Evolutionary conservation across 1,140 invertebrate species (phyloP).

Genomic region (Drosophila albomicans): DNA sequence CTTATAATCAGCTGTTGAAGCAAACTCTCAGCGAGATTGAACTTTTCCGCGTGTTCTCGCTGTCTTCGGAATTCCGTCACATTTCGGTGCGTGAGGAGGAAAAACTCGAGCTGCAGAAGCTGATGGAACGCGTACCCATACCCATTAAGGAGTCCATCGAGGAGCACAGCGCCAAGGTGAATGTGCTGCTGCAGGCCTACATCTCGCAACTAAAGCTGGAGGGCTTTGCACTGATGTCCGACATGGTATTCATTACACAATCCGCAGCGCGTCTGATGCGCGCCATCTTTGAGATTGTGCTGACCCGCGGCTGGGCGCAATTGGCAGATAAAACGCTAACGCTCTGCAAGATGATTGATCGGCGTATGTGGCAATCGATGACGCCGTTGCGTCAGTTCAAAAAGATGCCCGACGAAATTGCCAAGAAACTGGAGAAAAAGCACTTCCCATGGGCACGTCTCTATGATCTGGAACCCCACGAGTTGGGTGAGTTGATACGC

Average conservation of each 20-base stretch:
- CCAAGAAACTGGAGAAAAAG: slow-evolving; percentile 99
- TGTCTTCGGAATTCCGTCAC: slow-evolving; percentile 97
- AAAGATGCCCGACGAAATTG: slow-evolving; percentile 99
- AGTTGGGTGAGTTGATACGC: slow-evolving; percentile 98
- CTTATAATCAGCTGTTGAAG: slow-evolving; percentile 98
- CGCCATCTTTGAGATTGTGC: slow-evolving; percentile 98
- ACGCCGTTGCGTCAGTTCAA: slow-evolving; percentile 98
- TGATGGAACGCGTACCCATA: slow-evolving; percentile 99
- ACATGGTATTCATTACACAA: slow-evolving; percentile 99
- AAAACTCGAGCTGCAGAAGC: slow-evolving; percentile 97
- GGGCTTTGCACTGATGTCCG: slow-evolving; percentile 99
- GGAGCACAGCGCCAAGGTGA: slow-evolving; percentile 98
- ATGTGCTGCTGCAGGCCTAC: slow-evolving; percentile 97
- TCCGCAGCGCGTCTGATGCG: slow-evolving; percentile 97
- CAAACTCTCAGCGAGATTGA: slow-evolving; percentile 99
- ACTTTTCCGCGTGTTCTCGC: slow-evolving; percentile 98
- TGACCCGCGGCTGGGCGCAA: slow-evolving; percentile 97
- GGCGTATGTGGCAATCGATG: slow-evolving; percentile 99
- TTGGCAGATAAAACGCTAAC: slow-evolving; percentile 97
- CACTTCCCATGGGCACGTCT: slow-evolving; percentile 97
- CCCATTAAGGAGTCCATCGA: slow-evolving; percentile 99
- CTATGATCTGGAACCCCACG: slow-evolving; percentile 98
- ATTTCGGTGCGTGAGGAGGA: slow-evolving; percentile 99
- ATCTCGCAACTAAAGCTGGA: slow-evolving; percentile 99
- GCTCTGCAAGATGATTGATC: slow-evolving; percentile 99